Evolutionary conservation across 2,888 invertebrate species (phyloP), one percentile per base, ranked within the genome.

Genomic region (Plebejus anna): DNA sequence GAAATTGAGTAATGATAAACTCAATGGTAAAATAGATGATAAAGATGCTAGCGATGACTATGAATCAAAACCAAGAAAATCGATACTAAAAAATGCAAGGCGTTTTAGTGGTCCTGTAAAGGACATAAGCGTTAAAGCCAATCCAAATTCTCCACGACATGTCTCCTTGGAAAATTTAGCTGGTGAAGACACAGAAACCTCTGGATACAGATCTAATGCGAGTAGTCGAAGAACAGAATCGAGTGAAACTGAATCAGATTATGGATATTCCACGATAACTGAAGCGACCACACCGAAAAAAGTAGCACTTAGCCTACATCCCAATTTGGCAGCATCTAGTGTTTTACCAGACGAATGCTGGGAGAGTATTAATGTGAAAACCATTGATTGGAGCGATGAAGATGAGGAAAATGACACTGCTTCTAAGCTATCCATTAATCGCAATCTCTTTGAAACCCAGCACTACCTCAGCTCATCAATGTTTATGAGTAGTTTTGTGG

Each of bases 401-500:
- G 90, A 91, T 59, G 91, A 93, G 38, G 88, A 90, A 70, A 80
- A 82, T 77, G 88, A 89, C 78, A 81, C 82, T 55, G 83, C 82
- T 6, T 88, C 91, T 32, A 89, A 88, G 77, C 80, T 82, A 76
- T 88, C 90, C 4, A 79, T 87, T 66, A 84, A 84, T n/a, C 84
- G 87, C 77, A 89, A 88, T 79, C 85, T 92, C 78, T 94, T 87
- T 80, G 94, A 94, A 82, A 91, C 87, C 66, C 84, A 88, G 80
- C 89, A 94, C 70, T 96, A 95, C 82, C 88, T 97, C 0, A 96
- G 95, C 83, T 97, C 97, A 0, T 86, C 91, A 59, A 93, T 91
- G 73, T 97, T 97, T 82, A 96, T 96, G 95, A 91, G 93, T 59
- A 95, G 96, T 82, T 97, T 97, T 83, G 95, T 95, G 2, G 94